A percentile compares a stretch with the other conserved stretches of the same genome.
These are phyloP conservation scores for Leucoraja erinaceus DNA, from an alignment of 2,113 vertebrate genomes.

Conservation along the genomic window DNA sequence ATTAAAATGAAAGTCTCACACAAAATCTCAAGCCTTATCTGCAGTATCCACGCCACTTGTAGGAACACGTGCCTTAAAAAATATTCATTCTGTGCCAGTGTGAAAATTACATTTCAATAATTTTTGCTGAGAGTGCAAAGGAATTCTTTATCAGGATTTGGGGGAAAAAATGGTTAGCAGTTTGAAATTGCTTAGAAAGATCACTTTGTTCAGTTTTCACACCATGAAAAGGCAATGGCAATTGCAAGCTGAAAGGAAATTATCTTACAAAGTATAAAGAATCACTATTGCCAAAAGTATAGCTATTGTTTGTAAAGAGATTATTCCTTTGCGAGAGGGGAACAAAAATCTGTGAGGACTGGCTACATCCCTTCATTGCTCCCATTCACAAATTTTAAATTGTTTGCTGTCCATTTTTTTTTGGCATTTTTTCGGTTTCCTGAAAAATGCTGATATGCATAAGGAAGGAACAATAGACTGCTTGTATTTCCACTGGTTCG, in stretches of 20 bases:
- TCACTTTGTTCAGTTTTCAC: conserved; percentile 22
- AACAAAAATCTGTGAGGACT: not conserved
- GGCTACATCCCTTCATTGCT: not conserved
- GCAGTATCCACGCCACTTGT: not conserved
- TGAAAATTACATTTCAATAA: not conserved
- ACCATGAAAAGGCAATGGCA: not conserved
- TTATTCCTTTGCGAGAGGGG: not conserved
- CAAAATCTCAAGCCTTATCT: not conserved
- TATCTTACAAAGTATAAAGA: conserved; percentile 16
- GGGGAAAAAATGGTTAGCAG: not conserved
- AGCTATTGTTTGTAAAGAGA: not conserved
- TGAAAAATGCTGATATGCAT: not conserved
- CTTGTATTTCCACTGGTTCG: not conserved
- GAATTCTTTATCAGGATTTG: not conserved
- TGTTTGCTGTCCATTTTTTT: not conserved
- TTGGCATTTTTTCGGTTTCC: not conserved
- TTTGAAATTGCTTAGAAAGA: conserved; percentile 3
- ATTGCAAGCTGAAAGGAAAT: conserved; percentile 1
- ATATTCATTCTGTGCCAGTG: not conserved
- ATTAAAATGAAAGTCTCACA: not conserved
- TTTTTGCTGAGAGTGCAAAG: not conserved
- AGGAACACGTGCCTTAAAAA: not conserved
- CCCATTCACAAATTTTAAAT: conserved; percentile 8
- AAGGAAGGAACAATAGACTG: not conserved
- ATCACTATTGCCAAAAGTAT: not conserved